Evolutionary conservation across 1,140 invertebrate genomes (phyloP), one percentile per base, ranked within the genome.

Genomic region (Drosophila pruinosa): DNA sequence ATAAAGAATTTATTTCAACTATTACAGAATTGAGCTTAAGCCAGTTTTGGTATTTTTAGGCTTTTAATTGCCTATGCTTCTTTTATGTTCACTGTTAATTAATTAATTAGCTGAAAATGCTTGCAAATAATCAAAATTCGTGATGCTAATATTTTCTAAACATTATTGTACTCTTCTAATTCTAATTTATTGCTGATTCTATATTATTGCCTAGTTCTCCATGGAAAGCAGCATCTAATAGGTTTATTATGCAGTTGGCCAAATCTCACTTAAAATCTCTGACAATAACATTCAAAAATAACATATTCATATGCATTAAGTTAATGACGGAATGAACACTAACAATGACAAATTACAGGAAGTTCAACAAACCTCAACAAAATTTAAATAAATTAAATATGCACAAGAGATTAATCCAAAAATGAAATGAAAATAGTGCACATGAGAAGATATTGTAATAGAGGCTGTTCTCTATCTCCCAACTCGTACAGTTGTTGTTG

Each of bases 281-380:
- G 10, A n/a, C 12, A 3, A 34, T 34, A 34, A 34, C 12, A 34
- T 34, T 34, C n/a, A 34, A 12, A 34, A 3, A 34, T 10, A 34
- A 4, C 12, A 34, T 34, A 34, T n/a, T n/a, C n/a, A n/a, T n/a
- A 12, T n/a, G 10, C 19, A 45, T 45, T 19, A 45, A 45, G 19
- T 45, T 45, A 45, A 45, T 45, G 43, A 14, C n/a, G 12, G 2
- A 8, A 17, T 17, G 14, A 41, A 6, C 19, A 47, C 43, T 47
- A 48, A 48, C 45, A 24, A 36, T 6, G 10, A n/a, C 31, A 34
- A 57, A 22, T 26, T 28, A 64, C 79, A 64, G 80, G 67, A 83
- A 83, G 79, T 78, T 75, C 71, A 78, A 78, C 57, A 78, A 75
- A 72, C 73, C 24, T 12, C 56, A 43, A 43, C 17, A 52, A 52